These are phyloP conservation scores for Tetragnatha montana DNA, from an alignment of 2,888 invertebrate genomes.

Conservation along the genomic window DNA sequence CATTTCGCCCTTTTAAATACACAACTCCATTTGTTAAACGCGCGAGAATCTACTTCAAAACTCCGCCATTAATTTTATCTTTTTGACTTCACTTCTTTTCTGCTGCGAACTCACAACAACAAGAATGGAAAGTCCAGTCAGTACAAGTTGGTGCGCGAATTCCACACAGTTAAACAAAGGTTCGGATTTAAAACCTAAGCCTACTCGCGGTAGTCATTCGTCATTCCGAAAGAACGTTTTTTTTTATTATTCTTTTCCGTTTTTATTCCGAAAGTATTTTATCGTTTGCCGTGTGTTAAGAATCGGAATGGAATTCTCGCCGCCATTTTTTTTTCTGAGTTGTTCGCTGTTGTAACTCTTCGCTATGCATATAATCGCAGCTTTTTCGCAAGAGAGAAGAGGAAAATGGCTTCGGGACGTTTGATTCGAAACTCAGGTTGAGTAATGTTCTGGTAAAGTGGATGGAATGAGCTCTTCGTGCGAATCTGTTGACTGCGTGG, in stretches of 20 bases:
- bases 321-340: neutral
- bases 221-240: conserved; percentile 1
- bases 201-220: neutral
- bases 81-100: neutral
- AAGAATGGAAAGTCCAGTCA: neutral
- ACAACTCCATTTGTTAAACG: conserved; percentile 9
- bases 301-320: neutral
- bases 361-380: neutral
- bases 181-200: conserved; percentile 8
- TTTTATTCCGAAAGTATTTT: conserved; percentile 2
- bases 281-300: neutral
- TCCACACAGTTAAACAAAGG: conserved; percentile 18
- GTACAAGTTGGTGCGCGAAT: conserved; percentile 7
- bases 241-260: neutral
- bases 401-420: neutral
- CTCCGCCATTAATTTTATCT: conserved; percentile 24
- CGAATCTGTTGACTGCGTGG: neutral
- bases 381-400: neutral
- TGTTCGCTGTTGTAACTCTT: neutral
- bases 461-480: neutral
- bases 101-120: neutral
- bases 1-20: neutral
- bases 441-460: conserved; percentile 6
- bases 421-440: neutral
- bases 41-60: conserved; percentile 6